Percentiles rank a stretch among this genome's conserved stretches.
Conservation (phyloP, 2,113 vertebrate species). For the Limanda limanda region DNA sequence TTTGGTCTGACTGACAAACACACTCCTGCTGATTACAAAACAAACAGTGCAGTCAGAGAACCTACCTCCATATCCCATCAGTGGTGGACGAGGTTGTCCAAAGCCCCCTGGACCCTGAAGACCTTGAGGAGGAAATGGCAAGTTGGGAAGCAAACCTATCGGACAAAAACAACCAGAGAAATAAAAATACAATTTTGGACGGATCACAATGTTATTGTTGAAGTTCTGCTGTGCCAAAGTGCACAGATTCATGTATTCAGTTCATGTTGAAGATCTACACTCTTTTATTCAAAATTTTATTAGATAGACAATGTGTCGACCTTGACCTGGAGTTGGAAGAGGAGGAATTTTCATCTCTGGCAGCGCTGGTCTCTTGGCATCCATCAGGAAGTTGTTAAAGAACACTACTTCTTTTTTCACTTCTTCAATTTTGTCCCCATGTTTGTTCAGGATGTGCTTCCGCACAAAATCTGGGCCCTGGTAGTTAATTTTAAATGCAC, state of each 20-base stretch:
- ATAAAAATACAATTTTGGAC: neutral
- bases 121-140: conserved; percentile 89
- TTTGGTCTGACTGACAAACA: no score
- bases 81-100: conserved; percentile 89
- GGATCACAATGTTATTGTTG: no score
- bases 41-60: neutral
- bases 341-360: conserved; percentile 91
- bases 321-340: conserved; percentile 86
- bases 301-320: conserved; percentile 56
- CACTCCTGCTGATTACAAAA: neutral
- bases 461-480: conserved; percentile 94
- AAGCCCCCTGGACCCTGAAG: conserved; percentile 91
- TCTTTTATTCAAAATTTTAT: neutral
- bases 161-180: no score
- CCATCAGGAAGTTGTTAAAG: conserved; percentile 94
- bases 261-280: neutral
- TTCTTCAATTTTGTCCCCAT: conserved; percentile 93
- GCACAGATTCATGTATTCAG: neutral
- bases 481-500: conserved; percentile 10
- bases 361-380: conserved; percentile 89
- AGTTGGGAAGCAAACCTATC: conserved; percentile 78
- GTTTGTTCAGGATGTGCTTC: conserved; percentile 95
- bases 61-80: conserved; percentile 90
- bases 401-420: conserved; percentile 93
- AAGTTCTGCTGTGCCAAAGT: neutral